Evolutionary conservation across 2,797 vertebrate genomes (phyloP).

Genomic region (Coluber constrictor): DNA sequence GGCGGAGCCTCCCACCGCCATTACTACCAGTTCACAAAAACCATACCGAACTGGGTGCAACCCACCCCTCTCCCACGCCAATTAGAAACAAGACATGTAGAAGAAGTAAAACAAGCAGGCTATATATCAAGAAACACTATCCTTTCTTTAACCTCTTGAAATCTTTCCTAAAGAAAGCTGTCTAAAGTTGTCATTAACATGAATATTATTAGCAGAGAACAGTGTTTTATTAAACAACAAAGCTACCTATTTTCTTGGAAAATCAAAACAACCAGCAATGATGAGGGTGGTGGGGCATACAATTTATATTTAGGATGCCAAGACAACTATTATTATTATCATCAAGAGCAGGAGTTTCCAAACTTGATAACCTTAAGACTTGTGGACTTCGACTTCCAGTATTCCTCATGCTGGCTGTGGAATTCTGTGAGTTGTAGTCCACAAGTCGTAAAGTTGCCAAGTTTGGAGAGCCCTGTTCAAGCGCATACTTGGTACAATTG

Average conservation of each 20-base stretch:
- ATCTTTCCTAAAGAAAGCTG: neutral
- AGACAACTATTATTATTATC: neutral
- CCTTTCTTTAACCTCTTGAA: neutral
- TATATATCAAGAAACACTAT: neutral
- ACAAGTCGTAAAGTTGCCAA: no score
- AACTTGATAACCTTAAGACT: no score
- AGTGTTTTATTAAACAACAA: neutral
- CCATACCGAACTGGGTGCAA: no score
- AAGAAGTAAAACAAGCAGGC: neutral
- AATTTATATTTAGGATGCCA: constrained; percentile 11
- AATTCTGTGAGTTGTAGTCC: no score
- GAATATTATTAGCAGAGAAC: no score
- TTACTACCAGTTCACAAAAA: no score
- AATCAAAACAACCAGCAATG: constrained; percentile 6
- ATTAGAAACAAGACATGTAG: neutral
- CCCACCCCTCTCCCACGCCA: neutral
- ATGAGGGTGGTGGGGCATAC: neutral
- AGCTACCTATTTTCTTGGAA: neutral
- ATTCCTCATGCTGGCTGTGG: no score
- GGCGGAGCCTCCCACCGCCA: no score
- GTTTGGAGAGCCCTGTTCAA: neutral
- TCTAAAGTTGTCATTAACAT: neutral
- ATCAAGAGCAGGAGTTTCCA: neutral
- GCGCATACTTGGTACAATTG: neutral
- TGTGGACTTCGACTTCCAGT: no score